Percentiles rank a stretch among this genome's conserved stretches.
Evolutionary conservation across 2,113 vertebrate species (phyloP).

Genomic region (Amia ocellicauda): DNA sequence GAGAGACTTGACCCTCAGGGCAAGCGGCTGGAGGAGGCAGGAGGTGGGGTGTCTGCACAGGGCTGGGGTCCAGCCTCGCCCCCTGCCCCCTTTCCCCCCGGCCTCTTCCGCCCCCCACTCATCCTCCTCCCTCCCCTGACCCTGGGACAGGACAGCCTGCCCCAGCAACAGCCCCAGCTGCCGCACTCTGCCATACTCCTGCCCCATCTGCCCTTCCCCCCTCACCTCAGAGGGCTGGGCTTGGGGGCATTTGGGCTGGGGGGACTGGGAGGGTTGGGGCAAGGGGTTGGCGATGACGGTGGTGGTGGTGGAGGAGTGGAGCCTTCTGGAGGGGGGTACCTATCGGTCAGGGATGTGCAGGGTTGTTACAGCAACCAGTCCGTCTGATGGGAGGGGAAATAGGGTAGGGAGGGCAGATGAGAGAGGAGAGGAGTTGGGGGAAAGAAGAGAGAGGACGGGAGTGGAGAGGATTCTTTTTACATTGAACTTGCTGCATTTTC

Average conservation of each 20-base stretch:
- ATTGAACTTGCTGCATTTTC: too few species aligned
- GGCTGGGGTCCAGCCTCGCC: constrained; percentile 9
- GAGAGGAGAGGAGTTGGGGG: too few species aligned
- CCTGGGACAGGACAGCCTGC: too few species aligned
- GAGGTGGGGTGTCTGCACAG: too few species aligned
- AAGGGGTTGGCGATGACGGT: neutral
- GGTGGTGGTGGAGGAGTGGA: constrained; percentile 13
- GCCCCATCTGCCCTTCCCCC: neutral
- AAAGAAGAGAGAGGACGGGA: neutral
- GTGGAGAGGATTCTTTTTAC: constrained; percentile 12
- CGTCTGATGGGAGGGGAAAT: neutral
- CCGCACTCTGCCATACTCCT: too few species aligned
- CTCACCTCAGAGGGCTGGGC: neutral
- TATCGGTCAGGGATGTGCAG: constrained; percentile 39
- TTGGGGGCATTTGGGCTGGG: neutral
- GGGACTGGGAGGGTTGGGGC: neutral
- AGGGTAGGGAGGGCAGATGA: too few species aligned
- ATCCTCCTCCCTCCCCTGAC: neutral
- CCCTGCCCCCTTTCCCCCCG: neutral
- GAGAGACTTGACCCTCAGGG: constrained; percentile 38
- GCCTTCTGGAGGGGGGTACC: constrained; percentile 44
- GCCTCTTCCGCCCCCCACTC: neutral
- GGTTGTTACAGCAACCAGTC: constrained; percentile 1
- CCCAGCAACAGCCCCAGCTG: neutral
- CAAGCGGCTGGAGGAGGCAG: too few species aligned